Base-by-base conservation (phyloP, 2,888 invertebrate genomes). In the Cerceris ruficornis region DNA sequence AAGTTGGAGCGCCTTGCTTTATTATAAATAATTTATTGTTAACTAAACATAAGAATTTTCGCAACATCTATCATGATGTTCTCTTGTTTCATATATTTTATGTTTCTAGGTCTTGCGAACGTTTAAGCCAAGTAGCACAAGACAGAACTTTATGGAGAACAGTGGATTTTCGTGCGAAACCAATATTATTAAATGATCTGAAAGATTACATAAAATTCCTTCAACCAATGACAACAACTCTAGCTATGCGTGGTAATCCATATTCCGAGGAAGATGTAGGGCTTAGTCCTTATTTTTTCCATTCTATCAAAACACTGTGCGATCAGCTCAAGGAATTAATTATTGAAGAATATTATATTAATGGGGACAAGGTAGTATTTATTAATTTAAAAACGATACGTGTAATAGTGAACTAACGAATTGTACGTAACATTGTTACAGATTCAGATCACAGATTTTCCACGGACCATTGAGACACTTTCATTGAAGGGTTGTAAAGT, bases 361-460 rank as follows among this genome's bases (percentile, higher is more conserved):
- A 94, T 85, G 93, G 93, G 69, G 90, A 89, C 13, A 91, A 90
- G 75, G 94, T 94, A 77, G 91, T 15, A 65, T 0, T 7, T 13
- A 60, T 41, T n/a, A 2, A 39, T 17, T 41, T n/a, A n/a, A 17
- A 42, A 28, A 11, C 52, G 57, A 64, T 39, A 58, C 46, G 7
- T 67, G 15, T 13, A 50, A 17, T 11, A 55, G 65, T 61, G 54
- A 46, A 59, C 72, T 43, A 9, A 14, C 13, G 13, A 9, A 11
- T 57, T 17, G 6, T 57, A 17, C 4, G 59, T 9, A 15, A n/a
- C 58, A 1, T 57, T 1, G 85, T 92, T 91, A 61, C 92, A 96
- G 96, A 94, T 95, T 0, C 93, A 92, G 50, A 93, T 96, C 66
- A 93, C 93, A 6, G 93, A 94, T 82, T 96, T 96, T 88, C 97